Evolutionary conservation across 2,797 vertebrate genomes (phyloP).

Genomic region (Fringilla coelebs): DNA sequence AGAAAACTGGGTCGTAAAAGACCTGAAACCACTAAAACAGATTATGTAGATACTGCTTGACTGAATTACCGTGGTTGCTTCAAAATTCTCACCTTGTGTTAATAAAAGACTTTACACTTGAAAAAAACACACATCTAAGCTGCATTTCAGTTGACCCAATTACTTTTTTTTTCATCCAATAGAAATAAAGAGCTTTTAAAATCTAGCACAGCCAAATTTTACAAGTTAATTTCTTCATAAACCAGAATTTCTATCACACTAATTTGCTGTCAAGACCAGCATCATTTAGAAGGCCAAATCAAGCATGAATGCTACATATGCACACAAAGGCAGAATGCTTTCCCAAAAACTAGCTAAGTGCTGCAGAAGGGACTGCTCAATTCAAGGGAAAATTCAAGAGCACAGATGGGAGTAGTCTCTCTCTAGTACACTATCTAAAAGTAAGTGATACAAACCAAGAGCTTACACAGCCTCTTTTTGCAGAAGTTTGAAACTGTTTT

Average conservation of each 20-base stretch:
- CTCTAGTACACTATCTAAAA: not conserved
- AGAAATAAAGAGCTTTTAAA: not conserved
- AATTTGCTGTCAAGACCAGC: not conserved
- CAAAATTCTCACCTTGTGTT: not conserved
- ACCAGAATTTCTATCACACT: not conserved
- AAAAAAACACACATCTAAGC: not conserved
- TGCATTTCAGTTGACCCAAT: not conserved
- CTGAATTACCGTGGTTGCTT: not conserved
- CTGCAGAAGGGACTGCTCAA: not conserved
- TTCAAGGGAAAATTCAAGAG: not conserved
- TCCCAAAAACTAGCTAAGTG: not conserved
- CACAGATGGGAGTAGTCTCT: not conserved
- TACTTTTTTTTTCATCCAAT: not conserved
- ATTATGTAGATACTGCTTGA: not conserved
- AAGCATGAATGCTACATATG: not conserved
- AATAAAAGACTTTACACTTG: not conserved
- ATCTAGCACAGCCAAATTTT: not conserved
- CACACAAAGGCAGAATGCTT: not conserved
- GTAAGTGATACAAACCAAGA: fast-evolving
- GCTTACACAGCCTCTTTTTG: not conserved
- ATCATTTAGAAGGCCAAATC: not conserved
- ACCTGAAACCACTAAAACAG: not conserved
- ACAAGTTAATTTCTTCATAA: not conserved
- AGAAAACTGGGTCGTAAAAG: not conserved
- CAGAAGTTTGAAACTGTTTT: not conserved